Conservation (phyloP, 2,797 vertebrate genomes). For the Falco novaeseelandiae region DNA sequence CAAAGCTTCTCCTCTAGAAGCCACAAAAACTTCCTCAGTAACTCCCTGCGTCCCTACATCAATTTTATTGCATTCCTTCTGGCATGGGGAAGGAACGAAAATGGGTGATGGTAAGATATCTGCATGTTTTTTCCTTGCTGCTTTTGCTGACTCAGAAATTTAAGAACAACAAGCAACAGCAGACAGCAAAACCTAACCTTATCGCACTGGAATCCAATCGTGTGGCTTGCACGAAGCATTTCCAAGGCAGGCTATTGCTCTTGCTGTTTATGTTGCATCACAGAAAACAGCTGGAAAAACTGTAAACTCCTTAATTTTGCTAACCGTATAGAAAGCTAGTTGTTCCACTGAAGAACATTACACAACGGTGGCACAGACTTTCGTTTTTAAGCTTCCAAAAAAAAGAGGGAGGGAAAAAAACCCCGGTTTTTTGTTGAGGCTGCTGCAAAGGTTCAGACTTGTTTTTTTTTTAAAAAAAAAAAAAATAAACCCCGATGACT, state of each 20-base stretch:
- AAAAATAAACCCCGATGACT: not conserved
- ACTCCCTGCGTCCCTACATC: conserved; percentile 18
- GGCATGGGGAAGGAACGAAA: conserved; percentile 29
- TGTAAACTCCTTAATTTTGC: conserved; percentile 37
- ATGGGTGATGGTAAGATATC: conserved; percentile 36
- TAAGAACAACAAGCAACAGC: conserved; percentile 24
- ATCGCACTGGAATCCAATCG: conserved; percentile 44
- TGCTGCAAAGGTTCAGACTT: conserved; percentile 49
- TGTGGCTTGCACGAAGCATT: not conserved
- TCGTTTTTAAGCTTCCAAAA: not conserved
- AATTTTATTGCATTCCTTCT: conserved; percentile 14
- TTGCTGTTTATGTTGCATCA: conserved; percentile 58
- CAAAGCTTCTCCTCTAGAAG: not conserved
- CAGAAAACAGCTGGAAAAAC: conserved; percentile 68
- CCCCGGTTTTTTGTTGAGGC: not conserved
- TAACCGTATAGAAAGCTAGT: conserved; percentile 45
- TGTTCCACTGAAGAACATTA: not conserved
- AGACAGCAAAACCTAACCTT: conserved; percentile 34
- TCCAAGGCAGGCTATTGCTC: not conserved
- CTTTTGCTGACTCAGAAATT: conserved; percentile 72
- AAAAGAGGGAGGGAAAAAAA: rapidly evolving
- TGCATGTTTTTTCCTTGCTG: not conserved
- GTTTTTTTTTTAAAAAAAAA: not conserved
- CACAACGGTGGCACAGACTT: not conserved
- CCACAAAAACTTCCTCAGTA: not conserved